Evolutionary conservation across 2,797 vertebrate genomes (phyloP).

Genomic region (Podarcis siculus): DNA sequence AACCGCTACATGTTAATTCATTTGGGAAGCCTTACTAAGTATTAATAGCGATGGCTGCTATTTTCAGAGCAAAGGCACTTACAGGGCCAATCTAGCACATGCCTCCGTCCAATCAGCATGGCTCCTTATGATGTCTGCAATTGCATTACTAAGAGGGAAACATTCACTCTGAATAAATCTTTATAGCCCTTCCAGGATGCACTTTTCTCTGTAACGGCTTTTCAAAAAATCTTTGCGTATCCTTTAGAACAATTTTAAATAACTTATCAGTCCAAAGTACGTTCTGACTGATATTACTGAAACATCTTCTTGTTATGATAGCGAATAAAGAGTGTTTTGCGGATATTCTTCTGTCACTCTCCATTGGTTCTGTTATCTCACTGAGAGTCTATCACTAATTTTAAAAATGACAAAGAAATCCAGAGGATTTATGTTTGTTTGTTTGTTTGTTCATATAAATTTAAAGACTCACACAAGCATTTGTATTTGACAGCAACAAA

Average conservation of each 20-base stretch:
- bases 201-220: background rate
- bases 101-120: slow-evolving; percentile 65
- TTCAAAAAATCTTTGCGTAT: background rate
- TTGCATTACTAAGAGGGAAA: slow-evolving; percentile 52
- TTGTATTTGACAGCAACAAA: background rate
- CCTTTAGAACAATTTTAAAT: background rate
- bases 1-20: slow-evolving; percentile 62
- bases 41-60: slow-evolving; percentile 76
- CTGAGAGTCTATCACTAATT: background rate
- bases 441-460: background rate
- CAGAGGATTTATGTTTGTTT: background rate
- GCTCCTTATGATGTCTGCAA: slow-evolving; percentile 19
- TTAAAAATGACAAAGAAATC: background rate
- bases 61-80: slow-evolving; percentile 75
- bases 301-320: background rate
- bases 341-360: background rate
- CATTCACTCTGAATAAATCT: slow-evolving; percentile 26
- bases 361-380: background rate
- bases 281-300: background rate
- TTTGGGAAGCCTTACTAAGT: slow-evolving; percentile 67
- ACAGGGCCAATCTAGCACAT: slow-evolving; percentile 70
- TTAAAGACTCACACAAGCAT: background rate
- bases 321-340: background rate
- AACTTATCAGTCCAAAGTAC: background rate
- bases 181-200: accelerated